Evolutionary conservation across 2,888 invertebrate genomes (phyloP), one percentile per base, ranked within the genome.

Genomic region (Anodontia alba): DNA sequence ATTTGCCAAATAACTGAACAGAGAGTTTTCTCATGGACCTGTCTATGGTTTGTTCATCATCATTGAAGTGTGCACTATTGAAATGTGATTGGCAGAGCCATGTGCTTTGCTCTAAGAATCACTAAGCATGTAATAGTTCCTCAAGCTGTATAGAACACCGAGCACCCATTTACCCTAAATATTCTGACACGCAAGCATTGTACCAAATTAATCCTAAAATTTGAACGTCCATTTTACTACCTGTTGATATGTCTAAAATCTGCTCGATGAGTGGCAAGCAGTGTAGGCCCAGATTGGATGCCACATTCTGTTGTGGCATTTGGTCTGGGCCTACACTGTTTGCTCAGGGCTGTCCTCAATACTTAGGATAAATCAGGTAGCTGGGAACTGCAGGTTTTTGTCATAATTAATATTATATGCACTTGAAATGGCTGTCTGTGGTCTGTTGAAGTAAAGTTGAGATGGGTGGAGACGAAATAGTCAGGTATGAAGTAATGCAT

Each of bases 111-210:
- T 62, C 33, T 15, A 10, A 62, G 12, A 62, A 3, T 62, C 62
- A 62, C 62, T 1, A 62, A 62, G 62, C 62, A 62, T 62, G 62
- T 62, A 62, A 62, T 62, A 62, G 62, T 33, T 62, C 62, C 29
- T 33, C 62, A 62, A 62, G 62, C 62, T n/a, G 26, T 26, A 46
- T 46, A 3, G 17, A 46, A 46, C n/a, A 46, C 26, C 23, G 17
- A n/a, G 23, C 26, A 38, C 38, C 38, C 5, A n/a, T n/a, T n/a
- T n/a, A n/a, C n/a, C n/a, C n/a, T n/a, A n/a, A n/a, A n/a, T n/a
- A n/a, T n/a, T n/a, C n/a, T n/a, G n/a, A n/a, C n/a, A n/a, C n/a
- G n/a, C n/a, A n/a, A n/a, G n/a, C n/a, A n/a, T n/a, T n/a, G n/a
- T n/a, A n/a, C n/a, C n/a, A n/a, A n/a, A n/a, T n/a, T n/a, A n/a